Percentiles rank a stretch among this genome's conserved stretches.
Conservation (phyloP, 2,113 vertebrate genomes). For the Callithrix jacchus region DNA sequence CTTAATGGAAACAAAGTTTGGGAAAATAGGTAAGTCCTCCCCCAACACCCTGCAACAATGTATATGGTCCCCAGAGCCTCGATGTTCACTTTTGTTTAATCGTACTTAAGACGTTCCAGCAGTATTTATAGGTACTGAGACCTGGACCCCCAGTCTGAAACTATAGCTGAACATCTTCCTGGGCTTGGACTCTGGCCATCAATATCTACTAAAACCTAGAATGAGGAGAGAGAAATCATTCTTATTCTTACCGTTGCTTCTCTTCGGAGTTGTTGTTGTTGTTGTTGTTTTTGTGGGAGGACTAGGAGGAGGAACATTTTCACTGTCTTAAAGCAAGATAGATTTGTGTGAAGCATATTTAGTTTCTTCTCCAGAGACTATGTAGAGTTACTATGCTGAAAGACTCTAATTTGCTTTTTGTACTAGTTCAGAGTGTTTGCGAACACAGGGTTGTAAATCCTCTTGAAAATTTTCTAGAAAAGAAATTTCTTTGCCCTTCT, state of each 20-base stretch:
- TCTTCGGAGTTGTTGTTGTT: neutral
- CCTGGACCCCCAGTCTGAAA: slow-evolving; percentile 40
- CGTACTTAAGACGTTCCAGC: slow-evolving; percentile 37
- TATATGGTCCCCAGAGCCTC: neutral
- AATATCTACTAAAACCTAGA: slow-evolving; percentile 14
- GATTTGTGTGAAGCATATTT: neutral
- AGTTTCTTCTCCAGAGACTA: neutral
- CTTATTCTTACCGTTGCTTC: neutral
- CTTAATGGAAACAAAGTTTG: slow-evolving; percentile 31
- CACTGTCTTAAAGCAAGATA: neutral
- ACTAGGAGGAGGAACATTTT: neutral
- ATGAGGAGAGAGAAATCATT: neutral
- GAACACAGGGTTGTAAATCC: neutral
- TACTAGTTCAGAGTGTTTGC: neutral
- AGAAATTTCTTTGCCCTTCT: neutral
- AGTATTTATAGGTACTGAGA: slow-evolving; percentile 55
- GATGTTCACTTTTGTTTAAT: slow-evolving; percentile 9
- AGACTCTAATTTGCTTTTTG: slow-evolving; percentile 5
- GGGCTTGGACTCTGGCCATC: slow-evolving; percentile 51
- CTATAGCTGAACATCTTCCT: slow-evolving; percentile 1
- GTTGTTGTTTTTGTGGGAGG: neutral
- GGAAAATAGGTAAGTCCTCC: neutral
- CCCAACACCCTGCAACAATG: neutral
- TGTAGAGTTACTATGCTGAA: neutral
- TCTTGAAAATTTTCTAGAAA: slow-evolving; percentile 26